Conservation (phyloP, 2,797 vertebrate species). For the Octomys mimax region DNA sequence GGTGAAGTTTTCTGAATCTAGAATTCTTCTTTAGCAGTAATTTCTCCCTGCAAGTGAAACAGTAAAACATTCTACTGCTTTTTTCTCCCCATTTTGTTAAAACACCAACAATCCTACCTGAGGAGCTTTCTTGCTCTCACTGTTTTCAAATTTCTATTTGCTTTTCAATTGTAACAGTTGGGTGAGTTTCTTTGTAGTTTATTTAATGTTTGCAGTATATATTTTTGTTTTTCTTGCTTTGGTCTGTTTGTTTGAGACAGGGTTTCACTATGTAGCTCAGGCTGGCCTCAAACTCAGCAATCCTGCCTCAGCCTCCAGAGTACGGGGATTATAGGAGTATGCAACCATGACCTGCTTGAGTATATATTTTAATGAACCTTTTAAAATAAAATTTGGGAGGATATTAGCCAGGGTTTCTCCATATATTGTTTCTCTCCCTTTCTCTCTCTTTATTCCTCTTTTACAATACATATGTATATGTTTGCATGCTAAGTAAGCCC, state of each 20-base stretch:
- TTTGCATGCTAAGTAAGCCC: not conserved
- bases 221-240: not conserved
- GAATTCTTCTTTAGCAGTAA: not conserved
- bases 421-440: not conserved
- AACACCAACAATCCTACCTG: not conserved
- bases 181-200: not conserved
- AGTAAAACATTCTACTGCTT: not conserved
- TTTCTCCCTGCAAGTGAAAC: not conserved
- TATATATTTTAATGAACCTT: not conserved
- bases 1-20: not conserved
- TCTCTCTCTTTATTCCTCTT: not conserved
- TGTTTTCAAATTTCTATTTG: not conserved
- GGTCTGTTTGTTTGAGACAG: too few species aligned
- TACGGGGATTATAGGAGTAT: too few species aligned
- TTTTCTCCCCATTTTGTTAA: not conserved
- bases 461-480: not conserved
- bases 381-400: constrained; percentile 18
- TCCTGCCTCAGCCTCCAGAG: too few species aligned
- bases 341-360: too few species aligned
- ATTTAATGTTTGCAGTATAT: not conserved
- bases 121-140: not conserved
- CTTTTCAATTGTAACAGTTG: not conserved
- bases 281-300: too few species aligned
- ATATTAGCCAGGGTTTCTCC: not conserved
- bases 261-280: too few species aligned